Base-by-base conservation (phyloP, 1,140 invertebrate species). In the Hirudo medicinalis region DNA sequence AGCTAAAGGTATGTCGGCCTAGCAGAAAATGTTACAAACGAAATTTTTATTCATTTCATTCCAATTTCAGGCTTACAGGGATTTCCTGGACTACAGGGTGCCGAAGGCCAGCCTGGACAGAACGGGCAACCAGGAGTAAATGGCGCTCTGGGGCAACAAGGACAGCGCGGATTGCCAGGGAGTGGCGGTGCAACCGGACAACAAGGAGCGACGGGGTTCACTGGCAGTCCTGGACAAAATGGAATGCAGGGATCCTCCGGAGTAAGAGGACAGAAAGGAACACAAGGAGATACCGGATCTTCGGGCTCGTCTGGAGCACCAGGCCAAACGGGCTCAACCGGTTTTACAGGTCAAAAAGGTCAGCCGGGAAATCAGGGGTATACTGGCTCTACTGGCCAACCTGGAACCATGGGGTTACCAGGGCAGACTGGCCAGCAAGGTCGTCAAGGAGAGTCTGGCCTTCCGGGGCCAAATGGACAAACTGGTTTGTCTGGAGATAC, bases 1-100 rank as follows among this genome's bases (percentile, higher is more conserved):
- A n/a, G 5, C 25, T 13, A 29, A 57, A n/a, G 90, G 90, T n/a
- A 63, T 20, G 29, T 25, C 17, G 57, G 11, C 17, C 11, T 13
- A 8, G 9, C 11, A 63, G 19, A 67, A 20, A 22, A 69, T 53
- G 66, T 40, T 0, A 80, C 83, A 22, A 85, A 89, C 49, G 90
- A 90, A 70, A 75, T 60, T 32, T 75, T 78, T 55, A 84, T 83
- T 69, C 84, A 88, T 88, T 63, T 63, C 19, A 11, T 25, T 63
- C 8, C 2, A 89, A 69, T 77, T 70, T 84, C 86, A 75, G 88
- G 88, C 66, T 83, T 81, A 67, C 86, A 90, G 79, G 91, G 91
- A 87, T 85, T 83, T 74, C 76, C 53, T 63, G 67, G 63, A 72
- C 29, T 73, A 49, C 76, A 78, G 76, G 76, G 76, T 29, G 19